A percentile compares a stretch with the other conserved stretches of the same genome.
Evolutionary conservation across 2,797 vertebrate genomes (phyloP).

Genomic region (Brachyrhaphis roseni): DNA sequence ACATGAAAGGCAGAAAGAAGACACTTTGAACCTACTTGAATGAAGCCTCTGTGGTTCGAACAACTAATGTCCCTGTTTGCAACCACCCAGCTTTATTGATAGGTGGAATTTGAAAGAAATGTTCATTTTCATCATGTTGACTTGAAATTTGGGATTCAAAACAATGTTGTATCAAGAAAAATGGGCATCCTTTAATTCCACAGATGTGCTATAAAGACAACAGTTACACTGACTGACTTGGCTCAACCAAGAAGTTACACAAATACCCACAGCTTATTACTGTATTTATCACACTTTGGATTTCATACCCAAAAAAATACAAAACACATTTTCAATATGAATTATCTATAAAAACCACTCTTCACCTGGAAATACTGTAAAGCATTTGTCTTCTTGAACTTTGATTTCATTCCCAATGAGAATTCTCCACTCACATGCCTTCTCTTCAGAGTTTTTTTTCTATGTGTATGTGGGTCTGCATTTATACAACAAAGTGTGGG

Average conservation of each 20-base stretch:
- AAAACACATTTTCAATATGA: background rate
- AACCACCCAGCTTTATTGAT: background rate
- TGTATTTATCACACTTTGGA: background rate
- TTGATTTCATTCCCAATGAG: constrained; percentile 44
- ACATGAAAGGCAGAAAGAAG: constrained; percentile 27
- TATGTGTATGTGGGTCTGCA: background rate
- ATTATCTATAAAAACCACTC: background rate
- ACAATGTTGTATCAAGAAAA: background rate
- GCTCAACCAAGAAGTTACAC: background rate
- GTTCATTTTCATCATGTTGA: background rate
- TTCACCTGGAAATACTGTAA: background rate
- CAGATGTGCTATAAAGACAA: background rate
- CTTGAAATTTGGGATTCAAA: background rate
- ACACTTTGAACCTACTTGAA: constrained; percentile 15
- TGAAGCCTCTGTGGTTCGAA: background rate
- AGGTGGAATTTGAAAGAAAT: background rate
- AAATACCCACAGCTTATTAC: background rate
- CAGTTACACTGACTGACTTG: background rate
- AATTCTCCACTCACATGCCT: constrained; percentile 27
- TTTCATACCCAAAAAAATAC: background rate
- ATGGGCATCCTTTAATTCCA: background rate
- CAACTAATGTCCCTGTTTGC: background rate
- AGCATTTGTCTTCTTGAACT: constrained; percentile 17
- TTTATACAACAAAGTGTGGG: constrained; percentile 5
- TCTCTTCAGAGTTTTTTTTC: background rate